Evolutionary conservation across 2,113 vertebrate species (phyloP).

Genomic region (Cyrtonyx montezumae): DNA sequence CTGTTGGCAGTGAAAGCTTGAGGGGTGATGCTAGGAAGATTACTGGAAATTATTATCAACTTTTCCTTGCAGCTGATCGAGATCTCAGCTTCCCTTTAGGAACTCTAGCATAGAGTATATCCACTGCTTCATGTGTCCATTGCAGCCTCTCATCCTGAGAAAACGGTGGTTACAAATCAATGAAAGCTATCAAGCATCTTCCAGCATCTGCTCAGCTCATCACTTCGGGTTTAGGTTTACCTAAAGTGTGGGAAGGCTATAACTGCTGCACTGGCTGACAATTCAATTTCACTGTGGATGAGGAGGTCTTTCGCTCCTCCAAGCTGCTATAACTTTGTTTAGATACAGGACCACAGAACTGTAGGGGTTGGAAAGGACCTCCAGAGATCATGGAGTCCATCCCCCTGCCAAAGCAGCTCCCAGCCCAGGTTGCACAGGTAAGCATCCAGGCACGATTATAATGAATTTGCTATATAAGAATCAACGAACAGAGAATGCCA

Average conservation of each 20-base stretch:
- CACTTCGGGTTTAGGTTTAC: background rate
- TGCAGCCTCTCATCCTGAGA: background rate
- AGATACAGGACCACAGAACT: background rate
- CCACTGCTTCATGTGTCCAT: background rate
- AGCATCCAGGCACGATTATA: background rate
- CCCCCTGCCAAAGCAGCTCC: too few species aligned
- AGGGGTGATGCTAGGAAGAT: background rate
- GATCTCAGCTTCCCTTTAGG: background rate
- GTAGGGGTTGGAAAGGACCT: too few species aligned
- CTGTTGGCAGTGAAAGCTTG: background rate
- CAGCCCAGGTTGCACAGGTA: too few species aligned
- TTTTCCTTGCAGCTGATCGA: background rate
- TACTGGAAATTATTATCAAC: background rate
- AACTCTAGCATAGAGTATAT: background rate
- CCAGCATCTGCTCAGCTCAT: background rate
- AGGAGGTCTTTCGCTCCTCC: background rate
- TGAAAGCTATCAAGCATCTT: background rate
- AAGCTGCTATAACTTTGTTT: conserved; percentile 5
- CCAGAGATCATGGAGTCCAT: too few species aligned
- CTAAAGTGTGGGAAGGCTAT: background rate
- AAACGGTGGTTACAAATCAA: background rate
- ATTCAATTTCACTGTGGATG: background rate
- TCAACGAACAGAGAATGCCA: background rate
- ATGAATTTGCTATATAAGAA: background rate
- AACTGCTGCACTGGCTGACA: background rate